phyloP scores from a whole-genome alignment of 2,113 vertebrate genomes.

The Progne subis region DNA sequence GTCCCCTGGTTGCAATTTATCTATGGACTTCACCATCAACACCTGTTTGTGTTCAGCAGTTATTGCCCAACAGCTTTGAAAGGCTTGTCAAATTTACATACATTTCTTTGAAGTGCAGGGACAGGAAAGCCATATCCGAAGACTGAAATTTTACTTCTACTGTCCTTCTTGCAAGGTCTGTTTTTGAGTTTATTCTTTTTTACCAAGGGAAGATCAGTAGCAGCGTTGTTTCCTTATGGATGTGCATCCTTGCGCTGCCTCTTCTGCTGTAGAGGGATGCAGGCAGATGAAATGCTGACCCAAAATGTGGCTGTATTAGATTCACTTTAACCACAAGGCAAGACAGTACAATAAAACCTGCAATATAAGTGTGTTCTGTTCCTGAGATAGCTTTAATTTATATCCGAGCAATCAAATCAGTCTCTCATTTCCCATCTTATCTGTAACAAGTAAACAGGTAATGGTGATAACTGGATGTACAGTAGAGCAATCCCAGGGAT shows the following conservation, averaged over 20 bases:
- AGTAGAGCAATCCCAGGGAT: neutral
- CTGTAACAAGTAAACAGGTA: neutral
- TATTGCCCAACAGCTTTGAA: neutral
- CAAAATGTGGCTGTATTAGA: neutral
- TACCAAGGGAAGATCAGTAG: neutral
- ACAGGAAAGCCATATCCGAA: neutral
- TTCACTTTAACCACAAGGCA: neutral
- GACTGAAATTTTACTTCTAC: neutral
- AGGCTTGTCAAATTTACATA: neutral
- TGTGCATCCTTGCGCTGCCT: neutral
- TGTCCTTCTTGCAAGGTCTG: neutral
- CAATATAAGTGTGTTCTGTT: neutral
- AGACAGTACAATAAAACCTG: neutral
- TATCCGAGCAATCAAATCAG: neutral
- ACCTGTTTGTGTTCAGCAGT: neutral
- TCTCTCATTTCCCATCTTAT: neutral
- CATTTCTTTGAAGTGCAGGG: neutral
- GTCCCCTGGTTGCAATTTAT: neutral
- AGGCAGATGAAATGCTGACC: neutral
- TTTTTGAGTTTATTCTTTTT: neutral
- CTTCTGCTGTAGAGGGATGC: neutral
- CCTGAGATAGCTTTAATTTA: neutral
- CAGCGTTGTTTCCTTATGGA: neutral
- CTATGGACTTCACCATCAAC: neutral
- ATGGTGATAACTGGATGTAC: neutral